Base-by-base conservation (phyloP, 1,140 invertebrate species). In the Drosophila prosaltans region DNA sequence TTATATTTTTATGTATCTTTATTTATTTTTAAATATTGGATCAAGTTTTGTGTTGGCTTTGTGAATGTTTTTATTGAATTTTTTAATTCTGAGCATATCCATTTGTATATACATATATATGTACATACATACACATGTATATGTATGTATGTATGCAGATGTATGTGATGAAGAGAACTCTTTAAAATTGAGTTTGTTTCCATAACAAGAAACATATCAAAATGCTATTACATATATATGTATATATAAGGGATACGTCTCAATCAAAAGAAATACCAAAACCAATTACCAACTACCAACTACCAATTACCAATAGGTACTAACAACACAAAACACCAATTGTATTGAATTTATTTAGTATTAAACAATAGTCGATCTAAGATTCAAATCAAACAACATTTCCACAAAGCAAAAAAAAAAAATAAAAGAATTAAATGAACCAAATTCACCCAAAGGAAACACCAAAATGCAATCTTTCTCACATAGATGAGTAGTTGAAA, bases 151-250 rank as follows among this genome's bases (percentile, higher is more conserved):
- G 39, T 58, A 32, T 39, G 40, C 11, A 40, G 24, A 59, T 39
- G 21, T 16, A 58, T 58, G 8, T 9, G 6, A 54, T 57, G 28
- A 48, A 24, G 10, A 26, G 45, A n/a, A 2, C 45, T 6, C 8
- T 26, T 51, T 24, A 8, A 48, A 8, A 39, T 59, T 10, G 30
- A 59, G 32, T 16, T 59, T 8, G 10, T 40, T 59, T 59, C 57
- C 11, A 24, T 16, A 40, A 40, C 21, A 59, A 59, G 57, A 39
- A 59, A 59, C 70, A 76, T 76, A 74, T 74, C 72, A 74, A 62
- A 24, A 26, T 57, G 55, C 36, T 21, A 36, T 48, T 8, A 48
- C 3, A 41, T 30, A 36, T 36, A 36, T 7, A 36, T 36, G 26
- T 41, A 63, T 26, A 43, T 58, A 60, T 55, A 70, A 62, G 16